Conservation (phyloP, 2,113 vertebrate genomes). For the Oreotrochilus melanogaster region DNA sequence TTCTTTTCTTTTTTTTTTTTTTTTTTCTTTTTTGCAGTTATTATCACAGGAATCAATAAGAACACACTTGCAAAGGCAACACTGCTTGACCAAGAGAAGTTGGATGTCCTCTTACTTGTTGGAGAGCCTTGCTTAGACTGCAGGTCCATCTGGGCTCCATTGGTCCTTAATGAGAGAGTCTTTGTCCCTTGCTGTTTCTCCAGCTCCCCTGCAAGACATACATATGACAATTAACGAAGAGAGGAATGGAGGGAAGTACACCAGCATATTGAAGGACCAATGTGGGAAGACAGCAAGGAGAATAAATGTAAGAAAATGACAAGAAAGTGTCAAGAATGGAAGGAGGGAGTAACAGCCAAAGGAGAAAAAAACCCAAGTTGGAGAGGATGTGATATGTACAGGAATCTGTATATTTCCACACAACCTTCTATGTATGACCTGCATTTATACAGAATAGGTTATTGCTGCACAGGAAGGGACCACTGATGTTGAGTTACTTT, state of each 20-base stretch:
- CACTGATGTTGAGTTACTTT: background rate
- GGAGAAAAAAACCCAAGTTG: background rate
- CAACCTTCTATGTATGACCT: background rate
- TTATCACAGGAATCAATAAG: background rate
- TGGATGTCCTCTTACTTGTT: conserved; percentile 81
- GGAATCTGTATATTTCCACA: accelerated
- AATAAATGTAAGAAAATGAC: background rate
- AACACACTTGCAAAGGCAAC: background rate
- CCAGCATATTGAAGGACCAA: background rate
- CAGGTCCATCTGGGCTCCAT: conserved; percentile 87
- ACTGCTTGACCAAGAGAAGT: background rate
- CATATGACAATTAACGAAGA: background rate
- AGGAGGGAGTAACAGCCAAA: background rate
- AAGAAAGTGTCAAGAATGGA: background rate
- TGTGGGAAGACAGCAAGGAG: background rate
- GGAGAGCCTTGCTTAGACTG: conserved; percentile 90
- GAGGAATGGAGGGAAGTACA: background rate
- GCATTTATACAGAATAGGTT: background rate
- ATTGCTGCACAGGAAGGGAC: background rate
- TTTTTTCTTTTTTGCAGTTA: background rate
- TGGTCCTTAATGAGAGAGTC: conserved; percentile 84
- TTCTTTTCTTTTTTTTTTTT: background rate
- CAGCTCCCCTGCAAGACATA: conserved; percentile 86
- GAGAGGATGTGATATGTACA: background rate
- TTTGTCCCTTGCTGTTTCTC: conserved; percentile 93